Evolutionary conservation across 1,140 invertebrate species (phyloP).

Genomic region (Stratiolaelaps scimitus): DNA sequence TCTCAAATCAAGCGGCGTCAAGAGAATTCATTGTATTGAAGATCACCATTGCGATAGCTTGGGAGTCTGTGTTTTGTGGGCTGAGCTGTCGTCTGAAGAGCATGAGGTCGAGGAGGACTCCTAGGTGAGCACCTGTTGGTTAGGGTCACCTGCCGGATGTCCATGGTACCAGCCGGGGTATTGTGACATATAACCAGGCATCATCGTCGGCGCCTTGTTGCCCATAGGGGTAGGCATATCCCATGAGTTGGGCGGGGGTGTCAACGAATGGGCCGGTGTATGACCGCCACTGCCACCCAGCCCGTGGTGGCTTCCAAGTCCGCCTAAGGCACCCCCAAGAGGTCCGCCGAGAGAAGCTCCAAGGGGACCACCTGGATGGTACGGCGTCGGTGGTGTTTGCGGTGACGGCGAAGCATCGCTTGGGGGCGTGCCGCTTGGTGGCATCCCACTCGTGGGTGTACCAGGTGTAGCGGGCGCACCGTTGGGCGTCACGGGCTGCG

Average conservation of each 20-base stretch:
- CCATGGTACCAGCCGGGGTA: constrained; percentile 38
- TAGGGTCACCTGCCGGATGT: constrained; percentile 35
- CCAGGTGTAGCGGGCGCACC: constrained; percentile 36
- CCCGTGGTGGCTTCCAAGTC: constrained; percentile 31
- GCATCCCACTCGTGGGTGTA: constrained; percentile 37
- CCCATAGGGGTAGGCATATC: constrained; percentile 35
- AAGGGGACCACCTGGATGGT: constrained; percentile 41
- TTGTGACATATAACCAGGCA: constrained; percentile 38
- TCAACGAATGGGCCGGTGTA: constrained; percentile 36
- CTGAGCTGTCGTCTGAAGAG: too few species aligned
- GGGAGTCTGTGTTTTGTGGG: too few species aligned
- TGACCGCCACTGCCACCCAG: constrained; percentile 42
- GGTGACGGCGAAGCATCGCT: constrained; percentile 35
- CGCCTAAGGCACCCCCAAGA: constrained; percentile 37
- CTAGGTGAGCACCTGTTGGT: constrained; percentile 38
- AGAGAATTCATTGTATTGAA: too few species aligned
- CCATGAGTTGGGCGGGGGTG: constrained; percentile 37
- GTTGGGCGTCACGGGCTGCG: constrained; percentile 39
- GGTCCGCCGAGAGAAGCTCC: constrained; percentile 41
- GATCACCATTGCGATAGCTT: too few species aligned
- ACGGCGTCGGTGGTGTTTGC: constrained; percentile 40
- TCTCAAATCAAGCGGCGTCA: too few species aligned
- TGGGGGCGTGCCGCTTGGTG: constrained; percentile 45
- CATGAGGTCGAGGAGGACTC: background rate
- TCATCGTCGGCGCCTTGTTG: constrained; percentile 35